Conservation (phyloP, 2,797 vertebrate genomes). For the Monodelphis domestica region DNA sequence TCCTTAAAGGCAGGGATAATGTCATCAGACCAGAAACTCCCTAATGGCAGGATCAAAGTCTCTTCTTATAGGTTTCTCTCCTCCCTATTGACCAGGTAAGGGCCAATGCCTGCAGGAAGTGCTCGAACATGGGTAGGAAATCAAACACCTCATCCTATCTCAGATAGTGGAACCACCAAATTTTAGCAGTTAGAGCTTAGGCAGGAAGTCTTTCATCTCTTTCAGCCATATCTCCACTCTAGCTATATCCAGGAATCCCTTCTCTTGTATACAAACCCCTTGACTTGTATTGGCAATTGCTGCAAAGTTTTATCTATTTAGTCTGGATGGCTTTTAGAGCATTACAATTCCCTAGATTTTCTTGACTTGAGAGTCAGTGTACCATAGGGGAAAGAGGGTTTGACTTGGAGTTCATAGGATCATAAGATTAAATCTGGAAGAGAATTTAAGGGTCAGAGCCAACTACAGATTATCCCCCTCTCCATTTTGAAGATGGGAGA, state of each 20-base stretch:
- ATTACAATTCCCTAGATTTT: background rate
- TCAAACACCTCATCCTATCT: background rate
- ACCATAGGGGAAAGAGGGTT: background rate
- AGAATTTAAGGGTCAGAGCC: background rate
- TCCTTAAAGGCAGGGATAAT: background rate
- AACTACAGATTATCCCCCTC: background rate
- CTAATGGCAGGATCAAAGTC: background rate
- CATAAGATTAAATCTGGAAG: background rate
- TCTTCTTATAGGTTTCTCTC: background rate
- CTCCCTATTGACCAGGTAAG: background rate
- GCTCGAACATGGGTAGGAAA: background rate
- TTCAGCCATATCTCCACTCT: background rate
- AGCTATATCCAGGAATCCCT: background rate
- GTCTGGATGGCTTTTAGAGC: background rate
- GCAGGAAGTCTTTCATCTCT: background rate
- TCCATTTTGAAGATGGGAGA: background rate
- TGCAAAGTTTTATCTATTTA: background rate
- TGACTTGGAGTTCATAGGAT: background rate
- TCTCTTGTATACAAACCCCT: background rate
- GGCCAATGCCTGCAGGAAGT: background rate
- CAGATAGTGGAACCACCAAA: background rate
- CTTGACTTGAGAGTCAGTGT: background rate
- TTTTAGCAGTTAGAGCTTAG: background rate
- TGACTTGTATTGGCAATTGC: background rate
- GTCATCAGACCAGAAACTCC: background rate